phyloP scores from a whole-genome alignment of 35 echinoderm and acorn worm species.

The Apostichopus californicus region DNA sequence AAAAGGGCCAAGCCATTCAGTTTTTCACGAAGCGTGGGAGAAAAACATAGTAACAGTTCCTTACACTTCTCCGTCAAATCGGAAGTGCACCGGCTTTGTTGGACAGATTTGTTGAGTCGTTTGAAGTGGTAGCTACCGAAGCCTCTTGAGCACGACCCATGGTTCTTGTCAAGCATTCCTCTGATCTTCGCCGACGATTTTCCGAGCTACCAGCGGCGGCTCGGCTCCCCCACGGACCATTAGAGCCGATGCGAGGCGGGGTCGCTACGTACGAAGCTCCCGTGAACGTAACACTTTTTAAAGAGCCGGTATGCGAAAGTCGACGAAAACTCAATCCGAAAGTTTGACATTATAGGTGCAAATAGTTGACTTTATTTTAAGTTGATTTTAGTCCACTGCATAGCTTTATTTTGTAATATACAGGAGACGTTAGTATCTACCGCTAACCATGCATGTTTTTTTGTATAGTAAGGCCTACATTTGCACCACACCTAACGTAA shows the following conservation, averaged over 20 bases:
- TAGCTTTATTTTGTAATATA: no score
- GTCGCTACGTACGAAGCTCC: not conserved
- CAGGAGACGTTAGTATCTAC: no score
- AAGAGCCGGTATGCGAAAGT: no score
- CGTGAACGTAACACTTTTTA: no score
- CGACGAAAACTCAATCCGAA: no score
- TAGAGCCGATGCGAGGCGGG: slow-evolving; percentile 6
- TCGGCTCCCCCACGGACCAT: slow-evolving; percentile 12
- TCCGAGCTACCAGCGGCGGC: slow-evolving; percentile 2
- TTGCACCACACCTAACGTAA: no score
- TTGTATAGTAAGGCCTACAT: no score
- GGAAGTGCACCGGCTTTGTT: not conserved
- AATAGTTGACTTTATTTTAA: no score
- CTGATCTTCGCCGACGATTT: slow-evolving; percentile 19
- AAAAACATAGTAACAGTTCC: not conserved
- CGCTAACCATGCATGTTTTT: no score
- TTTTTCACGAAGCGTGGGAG: no score
- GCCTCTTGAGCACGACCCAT: slow-evolving; percentile 1
- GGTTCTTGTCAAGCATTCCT: not conserved
- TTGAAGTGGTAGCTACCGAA: slow-evolving; percentile 12
- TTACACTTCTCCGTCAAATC: not conserved
- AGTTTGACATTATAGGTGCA: no score
- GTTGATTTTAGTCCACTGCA: no score
- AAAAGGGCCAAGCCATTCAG: not conserved
- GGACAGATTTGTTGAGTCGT: not conserved